These are phyloP conservation scores for Carterocephalus palaemon DNA, from an alignment of 2,888 invertebrate species.

Conservation along the genomic window DNA sequence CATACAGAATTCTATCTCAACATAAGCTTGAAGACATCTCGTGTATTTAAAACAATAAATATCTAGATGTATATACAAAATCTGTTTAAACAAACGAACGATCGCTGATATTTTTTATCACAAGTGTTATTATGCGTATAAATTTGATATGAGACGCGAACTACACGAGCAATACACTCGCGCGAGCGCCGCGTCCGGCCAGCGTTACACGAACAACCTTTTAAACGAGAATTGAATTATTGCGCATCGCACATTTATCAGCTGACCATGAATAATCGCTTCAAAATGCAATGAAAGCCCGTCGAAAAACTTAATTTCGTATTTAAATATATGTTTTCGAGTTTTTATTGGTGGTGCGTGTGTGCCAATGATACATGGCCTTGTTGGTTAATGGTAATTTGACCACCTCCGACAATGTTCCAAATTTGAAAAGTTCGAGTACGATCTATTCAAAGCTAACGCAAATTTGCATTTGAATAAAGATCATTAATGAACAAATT, in stretches of 20 bases:
- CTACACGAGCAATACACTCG: neutral
- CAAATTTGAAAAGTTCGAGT: too few species aligned
- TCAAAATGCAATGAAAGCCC: constrained; percentile 64
- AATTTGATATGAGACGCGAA: constrained; percentile 52
- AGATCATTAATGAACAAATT: too few species aligned
- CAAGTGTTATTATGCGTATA: constrained; percentile 42
- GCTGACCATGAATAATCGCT: constrained; percentile 67
- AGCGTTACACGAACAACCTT: constrained; percentile 56
- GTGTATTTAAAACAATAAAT: too few species aligned
- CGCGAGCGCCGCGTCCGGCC: constrained; percentile 26
- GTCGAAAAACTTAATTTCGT: constrained; percentile 73
- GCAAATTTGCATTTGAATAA: too few species aligned
- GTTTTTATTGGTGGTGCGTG: constrained; percentile 34
- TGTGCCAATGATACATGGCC: constrained; percentile 18
- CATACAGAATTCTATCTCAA: neutral
- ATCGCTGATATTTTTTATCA: neutral
- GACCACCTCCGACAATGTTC: constrained; percentile 9
- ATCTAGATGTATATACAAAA: too few species aligned
- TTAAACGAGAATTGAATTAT: constrained; percentile 73
- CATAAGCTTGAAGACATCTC: constrained; percentile 2
- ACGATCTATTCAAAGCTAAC: neutral
- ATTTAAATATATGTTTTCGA: constrained; percentile 70
- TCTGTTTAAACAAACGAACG: constrained; percentile 1
- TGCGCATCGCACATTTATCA: constrained; percentile 72
- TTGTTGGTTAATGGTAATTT: constrained; percentile 13